Base-by-base conservation (phyloP, 2,113 vertebrate genomes). In the Numenius arquata region DNA sequence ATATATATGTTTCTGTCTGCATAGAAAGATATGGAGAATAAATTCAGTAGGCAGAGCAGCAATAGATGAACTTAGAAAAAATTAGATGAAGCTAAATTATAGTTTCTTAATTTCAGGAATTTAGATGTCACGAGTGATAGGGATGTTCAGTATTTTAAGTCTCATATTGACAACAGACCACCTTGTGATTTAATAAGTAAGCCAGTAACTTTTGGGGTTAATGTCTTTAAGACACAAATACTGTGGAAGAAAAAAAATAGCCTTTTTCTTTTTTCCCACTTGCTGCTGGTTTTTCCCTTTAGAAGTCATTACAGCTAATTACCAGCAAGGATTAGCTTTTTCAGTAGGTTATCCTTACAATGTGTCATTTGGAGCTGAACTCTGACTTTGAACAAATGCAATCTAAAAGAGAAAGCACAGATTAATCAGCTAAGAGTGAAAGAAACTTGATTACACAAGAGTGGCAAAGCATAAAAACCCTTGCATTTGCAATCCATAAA, bases 361-460 rank as follows among this genome's bases (percentile, higher is more conserved):
- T 29, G 66, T 79, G 50, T 79, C 66, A 50, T 93, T 91, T 85
- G 70, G 45, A 93, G 55, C 22, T 73, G 58, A 83, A 85, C 81
- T 68, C 63, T 53, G 71, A 77, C 65, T 91, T 80, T 40, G 66
- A 96, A 93, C 53, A 85, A 89, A 87, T 41, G 21, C 23, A 83
- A 59, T 68, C 29, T 72, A 19, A 58, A 91, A 90, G 40, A 87
- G 53, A 94, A 96, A 93, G 78, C 72, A 82, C 76, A 87, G 78
- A 94, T 86, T 94, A 94, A 90, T 95, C 81, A 95, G 55, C 53
- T 91, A 92, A 83, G 50, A 91, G 41, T 45, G 81, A 88, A 95
- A 92, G 76, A 89, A 89, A 88, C 36, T 76, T 89, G 71, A 91
- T 96, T 94, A 83, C 41, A 66, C 48, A 13, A 32, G 94, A 94